Conservation (phyloP, 2,797 vertebrate species). For the Oceanodroma leucorhoa region DNA sequence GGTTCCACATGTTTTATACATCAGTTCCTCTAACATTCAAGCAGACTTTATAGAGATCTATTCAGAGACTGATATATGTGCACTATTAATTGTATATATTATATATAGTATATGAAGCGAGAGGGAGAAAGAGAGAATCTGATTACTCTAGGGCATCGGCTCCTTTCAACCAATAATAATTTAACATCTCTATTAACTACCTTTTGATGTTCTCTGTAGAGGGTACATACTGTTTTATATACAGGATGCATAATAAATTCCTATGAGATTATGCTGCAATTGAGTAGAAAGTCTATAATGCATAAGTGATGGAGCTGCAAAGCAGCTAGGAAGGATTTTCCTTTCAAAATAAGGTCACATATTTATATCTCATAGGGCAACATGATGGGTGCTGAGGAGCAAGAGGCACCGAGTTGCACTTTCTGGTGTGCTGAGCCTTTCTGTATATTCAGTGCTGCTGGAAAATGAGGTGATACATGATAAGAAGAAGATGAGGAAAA, state of each 20-base stretch:
- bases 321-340: constrained; percentile 37
- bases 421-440: background rate
- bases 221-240: constrained; percentile 61
- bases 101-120: constrained; percentile 59
- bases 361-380: constrained; percentile 47
- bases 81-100: constrained; percentile 68
- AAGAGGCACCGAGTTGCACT: background rate
- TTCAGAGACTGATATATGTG: constrained; percentile 52
- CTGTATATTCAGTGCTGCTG: background rate
- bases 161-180: constrained; percentile 76
- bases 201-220: constrained; percentile 65
- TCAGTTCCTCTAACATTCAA: constrained; percentile 24
- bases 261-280: constrained; percentile 62
- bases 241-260: constrained; percentile 63
- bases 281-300: constrained; percentile 66
- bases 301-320: constrained; percentile 47
- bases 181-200: constrained; percentile 72
- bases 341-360: constrained; percentile 55
- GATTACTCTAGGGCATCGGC: constrained; percentile 59
- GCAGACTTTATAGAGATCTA: constrained; percentile 46
- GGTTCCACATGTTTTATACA: constrained; percentile 62
- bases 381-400: background rate
- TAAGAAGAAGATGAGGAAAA: background rate
- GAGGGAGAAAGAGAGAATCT: constrained; percentile 56
- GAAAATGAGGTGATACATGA: background rate